Evolutionary conservation across 1,140 invertebrate species (phyloP).

Genomic region (Heterodera schachtii): DNA sequence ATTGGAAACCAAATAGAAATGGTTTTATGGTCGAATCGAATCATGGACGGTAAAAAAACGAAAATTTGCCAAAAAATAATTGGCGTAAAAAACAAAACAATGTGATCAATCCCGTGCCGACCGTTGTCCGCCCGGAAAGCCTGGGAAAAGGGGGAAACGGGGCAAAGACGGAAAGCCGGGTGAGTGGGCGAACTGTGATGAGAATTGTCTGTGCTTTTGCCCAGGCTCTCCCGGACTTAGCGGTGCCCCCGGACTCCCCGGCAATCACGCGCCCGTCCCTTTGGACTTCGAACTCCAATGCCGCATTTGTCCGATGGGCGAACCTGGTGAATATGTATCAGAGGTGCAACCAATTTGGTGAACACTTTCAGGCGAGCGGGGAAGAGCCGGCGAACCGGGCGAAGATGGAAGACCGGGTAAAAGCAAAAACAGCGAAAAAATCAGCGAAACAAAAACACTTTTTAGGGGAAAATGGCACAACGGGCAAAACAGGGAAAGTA

Average conservation of each 20-base stretch:
- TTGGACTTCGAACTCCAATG: slow-evolving; percentile 11
- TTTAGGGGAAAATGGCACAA: neutral
- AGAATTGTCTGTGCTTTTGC: too few species aligned
- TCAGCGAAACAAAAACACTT: neutral
- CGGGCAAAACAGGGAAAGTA: slow-evolving; percentile 7
- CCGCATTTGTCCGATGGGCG: slow-evolving; percentile 18
- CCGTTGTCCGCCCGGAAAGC: neutral
- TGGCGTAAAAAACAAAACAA: too few species aligned
- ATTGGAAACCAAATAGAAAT: too few species aligned
- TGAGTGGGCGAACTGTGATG: neutral
- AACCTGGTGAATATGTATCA: neutral
- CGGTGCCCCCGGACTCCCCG: neutral
- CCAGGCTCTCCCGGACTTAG: neutral
- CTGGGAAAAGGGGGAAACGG: neutral
- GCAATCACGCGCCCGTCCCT: slow-evolving; percentile 1
- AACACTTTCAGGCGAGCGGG: neutral
- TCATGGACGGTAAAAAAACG: too few species aligned
- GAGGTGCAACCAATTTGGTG: neutral
- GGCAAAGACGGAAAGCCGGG: slow-evolving; percentile 2
- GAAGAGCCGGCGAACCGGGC: neutral
- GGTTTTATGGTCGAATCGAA: too few species aligned
- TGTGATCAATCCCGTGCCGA: neutral
- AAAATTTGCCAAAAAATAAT: too few species aligned
- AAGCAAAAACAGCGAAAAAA: neutral
- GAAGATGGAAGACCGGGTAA: neutral